Conservation (phyloP, 2,888 invertebrate species). For the Bellardia pandia region DNA sequence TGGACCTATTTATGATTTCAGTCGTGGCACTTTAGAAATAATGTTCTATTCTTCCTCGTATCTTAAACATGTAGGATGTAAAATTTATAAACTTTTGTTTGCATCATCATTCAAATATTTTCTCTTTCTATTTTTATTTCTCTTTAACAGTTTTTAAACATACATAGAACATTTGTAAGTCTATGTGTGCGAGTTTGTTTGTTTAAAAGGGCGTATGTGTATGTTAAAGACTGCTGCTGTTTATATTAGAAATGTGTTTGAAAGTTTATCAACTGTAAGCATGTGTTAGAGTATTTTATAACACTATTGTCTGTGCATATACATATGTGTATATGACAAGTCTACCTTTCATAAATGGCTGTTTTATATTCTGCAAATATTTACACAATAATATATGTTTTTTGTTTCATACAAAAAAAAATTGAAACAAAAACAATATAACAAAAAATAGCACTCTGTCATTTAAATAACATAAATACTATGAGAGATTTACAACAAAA, state of each 20-base stretch:
- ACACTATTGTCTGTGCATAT: background rate
- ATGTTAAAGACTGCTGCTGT: background rate
- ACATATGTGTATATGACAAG: constrained; percentile 16
- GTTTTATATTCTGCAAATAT: constrained; percentile 43
- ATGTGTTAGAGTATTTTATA: background rate
- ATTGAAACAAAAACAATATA: background rate
- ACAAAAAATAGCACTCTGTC: background rate
- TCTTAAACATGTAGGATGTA: background rate
- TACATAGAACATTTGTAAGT: background rate
- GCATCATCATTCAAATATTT: constrained; percentile 4
- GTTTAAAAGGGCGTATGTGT: too few relatives aligned
- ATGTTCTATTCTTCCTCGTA: background rate
- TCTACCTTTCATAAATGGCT: constrained; percentile 59
- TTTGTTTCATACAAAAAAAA: background rate
- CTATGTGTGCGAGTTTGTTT: background rate
- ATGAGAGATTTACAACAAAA: constrained; percentile 44
- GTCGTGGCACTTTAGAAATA: too few relatives aligned
- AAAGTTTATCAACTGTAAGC: background rate
- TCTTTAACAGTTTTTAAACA: background rate
- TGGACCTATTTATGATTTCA: too few relatives aligned
- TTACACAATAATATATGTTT: constrained; percentile 30
- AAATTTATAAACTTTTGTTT: constrained; percentile 6
- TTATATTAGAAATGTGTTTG: background rate
- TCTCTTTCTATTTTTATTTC: background rate
- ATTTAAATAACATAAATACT: constrained; percentile 49